A percentile compares a stretch with the other conserved stretches of the same genome.
Conservation (phyloP, 2,888 invertebrate species). For the Agonopterix arenella region DNA sequence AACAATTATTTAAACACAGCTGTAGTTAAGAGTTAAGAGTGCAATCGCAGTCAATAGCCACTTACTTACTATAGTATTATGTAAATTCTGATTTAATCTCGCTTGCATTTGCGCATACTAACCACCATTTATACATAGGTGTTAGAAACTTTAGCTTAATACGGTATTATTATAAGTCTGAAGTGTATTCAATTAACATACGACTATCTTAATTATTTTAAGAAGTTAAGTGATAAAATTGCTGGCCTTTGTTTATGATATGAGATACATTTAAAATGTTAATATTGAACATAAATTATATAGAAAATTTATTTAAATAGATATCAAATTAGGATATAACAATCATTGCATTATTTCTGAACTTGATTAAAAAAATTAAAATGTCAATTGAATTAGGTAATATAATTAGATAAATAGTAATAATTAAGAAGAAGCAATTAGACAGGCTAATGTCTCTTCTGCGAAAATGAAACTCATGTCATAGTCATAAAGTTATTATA, state of each 20-base stretch:
- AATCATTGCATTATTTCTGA: too few species aligned
- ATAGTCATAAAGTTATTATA: too few species aligned
- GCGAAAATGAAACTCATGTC: too few species aligned
- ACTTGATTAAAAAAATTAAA: too few species aligned
- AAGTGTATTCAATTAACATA: slow-evolving; percentile 28
- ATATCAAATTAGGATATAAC: too few species aligned
- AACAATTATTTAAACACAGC: slow-evolving; percentile 25
- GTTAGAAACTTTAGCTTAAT: slow-evolving; percentile 22
- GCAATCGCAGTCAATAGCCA: slow-evolving; percentile 12
- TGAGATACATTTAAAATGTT: background rate
- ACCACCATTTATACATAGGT: background rate
- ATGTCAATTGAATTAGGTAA: too few species aligned
- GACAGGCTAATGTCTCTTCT: too few species aligned
- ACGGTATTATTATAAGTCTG: slow-evolving; percentile 34
- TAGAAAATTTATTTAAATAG: background rate
- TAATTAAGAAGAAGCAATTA: too few species aligned
- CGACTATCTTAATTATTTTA: slow-evolving; percentile 35
- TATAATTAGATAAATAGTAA: too few species aligned
- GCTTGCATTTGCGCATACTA: slow-evolving; percentile 2
- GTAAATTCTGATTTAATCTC: background rate
- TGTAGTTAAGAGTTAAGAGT: slow-evolving; percentile 6
- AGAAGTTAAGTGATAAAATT: slow-evolving; percentile 34
- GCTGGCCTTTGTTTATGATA: slow-evolving; percentile 39
- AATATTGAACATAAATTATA: background rate
- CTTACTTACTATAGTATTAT: background rate